These are phyloP conservation scores for Nipponia nippon DNA, from an alignment of 2,113 vertebrate species.

Conservation along the genomic window DNA sequence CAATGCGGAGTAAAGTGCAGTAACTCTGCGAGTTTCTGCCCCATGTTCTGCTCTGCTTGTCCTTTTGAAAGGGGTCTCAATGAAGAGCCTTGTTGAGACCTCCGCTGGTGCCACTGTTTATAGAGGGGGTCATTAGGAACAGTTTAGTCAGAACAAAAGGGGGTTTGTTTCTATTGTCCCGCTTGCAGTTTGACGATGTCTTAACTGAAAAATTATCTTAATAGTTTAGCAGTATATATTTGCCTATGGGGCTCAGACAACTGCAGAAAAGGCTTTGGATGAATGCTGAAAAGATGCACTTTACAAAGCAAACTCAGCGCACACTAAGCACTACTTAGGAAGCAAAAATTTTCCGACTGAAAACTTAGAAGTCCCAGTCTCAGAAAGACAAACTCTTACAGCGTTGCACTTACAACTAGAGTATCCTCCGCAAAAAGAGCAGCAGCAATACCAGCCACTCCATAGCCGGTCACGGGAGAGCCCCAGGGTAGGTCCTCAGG, in stretches of 20 bases:
- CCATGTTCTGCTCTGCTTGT: slow-evolving; percentile 79
- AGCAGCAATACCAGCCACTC: neutral
- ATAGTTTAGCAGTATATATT: slow-evolving; percentile 52
- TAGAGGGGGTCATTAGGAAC: slow-evolving; percentile 87
- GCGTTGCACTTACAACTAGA: neutral
- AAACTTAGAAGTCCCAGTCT: slow-evolving; percentile 25
- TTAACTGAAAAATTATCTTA: slow-evolving; percentile 76
- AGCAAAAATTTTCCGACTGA: slow-evolving; percentile 36
- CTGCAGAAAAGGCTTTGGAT: slow-evolving; percentile 44
- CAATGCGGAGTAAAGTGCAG: slow-evolving; percentile 62
- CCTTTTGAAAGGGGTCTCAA: slow-evolving; percentile 85
- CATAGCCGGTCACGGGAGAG: fast-evolving
- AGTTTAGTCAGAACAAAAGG: slow-evolving; percentile 90
- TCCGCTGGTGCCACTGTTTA: slow-evolving; percentile 83
- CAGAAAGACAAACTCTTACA: neutral
- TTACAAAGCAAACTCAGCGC: slow-evolving; percentile 24
- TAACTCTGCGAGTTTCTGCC: slow-evolving; percentile 53
- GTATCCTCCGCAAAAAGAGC: neutral
- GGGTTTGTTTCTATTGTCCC: slow-evolving; percentile 91
- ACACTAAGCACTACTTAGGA: neutral
- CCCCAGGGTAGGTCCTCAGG: neutral
- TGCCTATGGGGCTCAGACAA: slow-evolving; percentile 25
- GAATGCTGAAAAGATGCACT: slow-evolving; percentile 61
- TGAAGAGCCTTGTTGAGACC: slow-evolving; percentile 80
- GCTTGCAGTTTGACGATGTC: slow-evolving; percentile 72